A percentile compares a stretch with the other conserved stretches of the same genome.
phyloP scores from a whole-genome alignment of 2,797 vertebrate genomes.

The Agapornis canus region DNA sequence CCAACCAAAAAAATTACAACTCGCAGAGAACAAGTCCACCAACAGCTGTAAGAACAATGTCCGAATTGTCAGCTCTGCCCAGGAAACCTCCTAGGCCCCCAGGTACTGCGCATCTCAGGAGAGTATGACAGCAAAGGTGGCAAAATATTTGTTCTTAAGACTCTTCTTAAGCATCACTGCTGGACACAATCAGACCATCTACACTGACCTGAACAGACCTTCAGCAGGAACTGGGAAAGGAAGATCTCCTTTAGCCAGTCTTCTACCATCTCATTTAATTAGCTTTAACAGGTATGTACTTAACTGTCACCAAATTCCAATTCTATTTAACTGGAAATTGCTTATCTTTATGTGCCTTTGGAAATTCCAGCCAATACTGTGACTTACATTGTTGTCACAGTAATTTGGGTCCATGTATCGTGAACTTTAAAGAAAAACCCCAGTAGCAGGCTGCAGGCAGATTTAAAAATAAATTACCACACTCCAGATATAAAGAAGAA shows the following conservation, averaged over 20 bases:
- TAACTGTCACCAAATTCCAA: background rate
- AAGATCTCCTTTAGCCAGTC: background rate
- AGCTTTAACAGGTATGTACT: background rate
- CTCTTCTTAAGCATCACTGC: background rate
- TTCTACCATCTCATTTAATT: background rate
- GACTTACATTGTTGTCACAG: too few relatives aligned
- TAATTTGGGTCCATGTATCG: background rate
- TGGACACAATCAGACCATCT: background rate
- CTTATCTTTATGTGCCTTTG: background rate
- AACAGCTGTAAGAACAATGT: accelerated
- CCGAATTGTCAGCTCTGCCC: background rate
- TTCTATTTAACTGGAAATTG: background rate
- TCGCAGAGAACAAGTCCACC: background rate
- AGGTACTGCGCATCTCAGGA: background rate
- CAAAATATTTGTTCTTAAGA: background rate
- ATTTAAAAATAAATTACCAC: background rate
- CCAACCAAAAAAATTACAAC: background rate
- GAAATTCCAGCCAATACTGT: background rate
- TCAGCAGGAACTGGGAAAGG: background rate
- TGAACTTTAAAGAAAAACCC: background rate
- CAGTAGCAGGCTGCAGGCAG: accelerated
- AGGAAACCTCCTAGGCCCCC: background rate
- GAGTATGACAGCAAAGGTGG: background rate
- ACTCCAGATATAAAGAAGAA: background rate
- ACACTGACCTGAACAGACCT: background rate